Base-by-base conservation (phyloP, 1,140 invertebrate genomes). In the Panagrolaimus sp. region DNA sequence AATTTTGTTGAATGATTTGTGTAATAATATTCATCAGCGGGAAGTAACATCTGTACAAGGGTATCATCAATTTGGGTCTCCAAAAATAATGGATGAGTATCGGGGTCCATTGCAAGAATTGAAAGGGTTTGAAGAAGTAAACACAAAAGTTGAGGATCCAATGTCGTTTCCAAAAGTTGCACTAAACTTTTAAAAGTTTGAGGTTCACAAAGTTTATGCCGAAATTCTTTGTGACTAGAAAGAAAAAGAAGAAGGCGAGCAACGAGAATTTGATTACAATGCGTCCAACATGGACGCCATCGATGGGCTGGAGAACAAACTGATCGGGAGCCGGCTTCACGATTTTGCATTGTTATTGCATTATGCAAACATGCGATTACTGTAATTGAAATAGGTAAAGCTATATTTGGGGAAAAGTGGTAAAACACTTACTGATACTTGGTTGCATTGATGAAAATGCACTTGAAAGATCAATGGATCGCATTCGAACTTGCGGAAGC, bases 11-110 rank as follows among this genome's bases (percentile, higher is more conserved):
- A 89, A 79, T 90, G 89, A 79, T 89, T 89, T 46, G 89, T 90
- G 84, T 90, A 90, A 83, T 89, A 90, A 88, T 89, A 89, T 78
- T 90, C 89, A 80, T 90, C 89, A 0, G 89, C 89, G 7, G 89
- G 89, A 55, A 90, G 82, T 43, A 90, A 84, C 21, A 90, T 84
- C 79, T 90, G 89, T 71, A 88, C 88, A 14, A 90, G 80, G 70
- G 86, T 87, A 77, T 89, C 89, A 3, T 88, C 87, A 43, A 90
- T 84, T 70, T 88, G 88, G 14, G 87, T 86, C 24, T 89, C 88
- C 2, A 86, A 81, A 12, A 90, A 82, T 1, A 84, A 17, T 3
- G 78, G 79, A 81, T 90, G 89, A 74, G 87, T 84, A 63, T 79
- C 78, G 5, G 88, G 85, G 65, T 88, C 86, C 48, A 89, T 77